Evolutionary conservation across 2,888 invertebrate genomes (phyloP).

Genomic region (Tipula helvola): DNA sequence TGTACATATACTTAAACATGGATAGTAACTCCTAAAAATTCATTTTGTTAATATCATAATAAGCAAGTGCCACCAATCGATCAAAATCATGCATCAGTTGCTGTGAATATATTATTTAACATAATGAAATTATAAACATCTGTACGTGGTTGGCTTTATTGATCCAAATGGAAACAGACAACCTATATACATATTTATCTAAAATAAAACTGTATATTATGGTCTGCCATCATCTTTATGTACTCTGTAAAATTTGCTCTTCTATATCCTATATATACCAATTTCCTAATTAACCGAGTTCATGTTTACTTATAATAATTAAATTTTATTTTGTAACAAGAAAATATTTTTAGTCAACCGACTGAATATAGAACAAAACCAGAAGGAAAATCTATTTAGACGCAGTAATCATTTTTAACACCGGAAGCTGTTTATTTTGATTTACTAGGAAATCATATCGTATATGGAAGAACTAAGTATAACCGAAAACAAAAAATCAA

Average conservation of each 20-base stretch:
- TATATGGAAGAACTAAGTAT: neutral
- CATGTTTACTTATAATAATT: neutral
- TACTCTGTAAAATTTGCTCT: too few species aligned
- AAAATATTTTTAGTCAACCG: neutral
- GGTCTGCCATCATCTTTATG: neutral
- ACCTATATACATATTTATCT: too few species aligned
- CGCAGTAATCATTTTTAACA: neutral
- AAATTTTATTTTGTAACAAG: neutral
- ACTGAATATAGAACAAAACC: neutral
- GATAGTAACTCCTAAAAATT: too few species aligned
- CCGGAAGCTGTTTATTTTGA: neutral
- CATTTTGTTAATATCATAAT: too few species aligned
- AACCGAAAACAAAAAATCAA: neutral
- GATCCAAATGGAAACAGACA: too few species aligned
- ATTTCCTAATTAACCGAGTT: neutral
- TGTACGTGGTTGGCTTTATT: too few species aligned
- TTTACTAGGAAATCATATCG: neutral
- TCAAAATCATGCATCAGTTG: too few species aligned
- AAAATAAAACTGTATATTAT: neutral
- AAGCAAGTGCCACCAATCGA: too few species aligned
- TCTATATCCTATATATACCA: neutral
- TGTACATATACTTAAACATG: too few species aligned
- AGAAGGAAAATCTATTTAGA: neutral
- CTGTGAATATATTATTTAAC: too few species aligned
- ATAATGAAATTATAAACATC: too few species aligned